Base-by-base conservation (phyloP, 2,113 vertebrate species). In the Pseudorasbora parva region DNA sequence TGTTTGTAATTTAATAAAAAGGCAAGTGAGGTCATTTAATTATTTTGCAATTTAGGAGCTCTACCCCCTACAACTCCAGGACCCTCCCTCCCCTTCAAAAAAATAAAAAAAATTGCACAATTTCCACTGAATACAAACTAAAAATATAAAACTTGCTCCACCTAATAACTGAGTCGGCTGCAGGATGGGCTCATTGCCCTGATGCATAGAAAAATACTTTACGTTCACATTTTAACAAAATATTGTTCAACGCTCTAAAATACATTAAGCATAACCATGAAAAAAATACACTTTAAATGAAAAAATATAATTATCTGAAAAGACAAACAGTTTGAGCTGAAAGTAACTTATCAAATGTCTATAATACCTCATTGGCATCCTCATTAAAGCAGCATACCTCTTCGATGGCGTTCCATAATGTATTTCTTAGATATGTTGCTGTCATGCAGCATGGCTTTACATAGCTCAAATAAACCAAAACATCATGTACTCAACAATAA, bases 251-350 rank as follows among this genome's bases (percentile, higher is more conserved):
- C 54, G 41, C 49, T 77, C 2, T 27, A 51, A 49, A 37, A 77
- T 6, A 57, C 3, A 23, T 17, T 19, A 23, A 23, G 21, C 2
- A 23, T 6, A 59, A 59, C 6, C 30, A 75, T 54, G 11, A 23
- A 60, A 60, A n/a, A 79, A 79, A 78, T 43, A 78, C 43, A 78
- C 21, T 30, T 30, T 10, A 74, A 74, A 59, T 59, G 1, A 78
- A 78, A 78, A 74, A 41, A 59, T 77, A 43, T 43, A 77, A 37
- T 56, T 5, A n/a, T 77, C 27, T n/a, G 23, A 41, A n/a, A 43
- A 60, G 15, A 62, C 12, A 47, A 79, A 59, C 14, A 0, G 25
- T 74, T 17, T 74, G 14, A 74, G 14, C 23, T 51, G 12, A 73
- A 41, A 60, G 12, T 45, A 47, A 59, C 21, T 41, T 6, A 45